Conservation (phyloP, 2,113 vertebrate genomes). For the Apistogramma diplotaenia region DNA sequence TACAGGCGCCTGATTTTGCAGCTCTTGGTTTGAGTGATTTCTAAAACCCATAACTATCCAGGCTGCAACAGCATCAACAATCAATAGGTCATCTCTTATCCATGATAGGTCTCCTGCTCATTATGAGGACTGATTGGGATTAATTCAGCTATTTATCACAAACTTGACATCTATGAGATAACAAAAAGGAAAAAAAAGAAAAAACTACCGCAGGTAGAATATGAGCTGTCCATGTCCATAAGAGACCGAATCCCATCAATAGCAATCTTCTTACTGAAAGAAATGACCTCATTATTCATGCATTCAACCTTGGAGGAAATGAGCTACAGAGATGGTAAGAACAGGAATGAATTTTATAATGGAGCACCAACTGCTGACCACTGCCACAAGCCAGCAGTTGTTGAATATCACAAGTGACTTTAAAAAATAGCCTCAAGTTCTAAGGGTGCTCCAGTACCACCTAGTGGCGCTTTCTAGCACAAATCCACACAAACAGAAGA, state of each 20-base stretch:
- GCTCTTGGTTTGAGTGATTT: conserved; percentile 12
- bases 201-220: background rate
- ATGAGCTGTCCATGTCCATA: background rate
- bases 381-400: background rate
- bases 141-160: conserved; percentile 39
- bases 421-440: background rate
- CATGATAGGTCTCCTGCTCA: background rate
- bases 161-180: conserved; percentile 1
- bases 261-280: background rate
- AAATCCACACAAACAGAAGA: background rate
- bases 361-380: background rate
- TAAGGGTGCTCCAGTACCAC: conserved; percentile 36
- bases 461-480: conserved; percentile 38
- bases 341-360: background rate
- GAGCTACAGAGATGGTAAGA: background rate
- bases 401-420: background rate
- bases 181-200: background rate
- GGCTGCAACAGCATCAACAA: background rate
- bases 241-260: background rate
- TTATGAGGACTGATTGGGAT: conserved; percentile 18
- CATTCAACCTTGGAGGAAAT: conserved; percentile 28
- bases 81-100: conserved; percentile 20
- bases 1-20: background rate
- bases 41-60: background rate
- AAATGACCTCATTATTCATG: conserved; percentile 27